Evolutionary conservation across 35 echinoderm and acorn worm species (phyloP).

Genomic region (Nesometra sesokonis): DNA sequence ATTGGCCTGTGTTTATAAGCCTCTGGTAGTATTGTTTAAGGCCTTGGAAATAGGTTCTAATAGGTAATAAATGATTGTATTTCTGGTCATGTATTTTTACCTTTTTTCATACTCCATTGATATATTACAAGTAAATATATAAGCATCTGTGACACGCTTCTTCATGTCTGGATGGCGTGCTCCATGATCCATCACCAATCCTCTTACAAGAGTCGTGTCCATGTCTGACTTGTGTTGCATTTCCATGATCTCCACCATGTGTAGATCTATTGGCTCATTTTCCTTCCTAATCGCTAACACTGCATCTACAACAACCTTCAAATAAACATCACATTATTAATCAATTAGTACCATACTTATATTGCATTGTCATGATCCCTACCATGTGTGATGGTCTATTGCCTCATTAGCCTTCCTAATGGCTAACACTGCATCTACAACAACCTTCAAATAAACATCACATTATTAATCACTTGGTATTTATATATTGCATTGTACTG

Average conservation of each 20-base stretch:
- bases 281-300: constrained; percentile 69
- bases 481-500: constrained; percentile 83
- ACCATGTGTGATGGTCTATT: constrained; percentile 98
- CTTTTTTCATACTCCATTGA: constrained; percentile 99
- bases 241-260: constrained; percentile 99
- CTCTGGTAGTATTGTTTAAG: no score
- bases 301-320: constrained; percentile 90
- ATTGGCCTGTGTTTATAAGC: no score
- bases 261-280: constrained; percentile 74
- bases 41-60: no score
- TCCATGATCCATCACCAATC: constrained; percentile 95
- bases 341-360: no score
- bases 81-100: constrained; percentile 28
- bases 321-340: background rate
- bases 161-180: constrained; percentile 94
- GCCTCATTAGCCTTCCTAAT: constrained; percentile 59
- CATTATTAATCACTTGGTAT: no score
- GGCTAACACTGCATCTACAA: constrained; percentile 89
- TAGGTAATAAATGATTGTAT: no score
- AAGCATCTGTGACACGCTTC: constrained; percentile 81
- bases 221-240: constrained; percentile 85
- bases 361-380: constrained; percentile 96
- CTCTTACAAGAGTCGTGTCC: constrained; percentile 72
- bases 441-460: constrained; percentile 24
- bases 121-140: constrained; percentile 92